Conservation (phyloP, 2,113 vertebrate species). For the Polypterus senegalus region DNA sequence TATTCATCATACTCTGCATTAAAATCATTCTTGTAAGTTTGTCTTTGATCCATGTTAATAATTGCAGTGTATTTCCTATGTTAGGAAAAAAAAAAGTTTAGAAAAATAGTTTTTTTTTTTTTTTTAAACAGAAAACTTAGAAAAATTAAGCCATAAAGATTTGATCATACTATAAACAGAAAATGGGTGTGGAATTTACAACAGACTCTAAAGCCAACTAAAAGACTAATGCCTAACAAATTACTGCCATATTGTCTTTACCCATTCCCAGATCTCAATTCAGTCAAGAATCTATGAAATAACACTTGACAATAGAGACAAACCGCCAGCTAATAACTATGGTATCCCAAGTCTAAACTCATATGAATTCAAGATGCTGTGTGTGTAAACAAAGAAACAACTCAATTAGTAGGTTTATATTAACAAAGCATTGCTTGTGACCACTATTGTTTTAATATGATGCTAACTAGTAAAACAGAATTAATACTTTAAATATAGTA, state of each 20-base stretch:
- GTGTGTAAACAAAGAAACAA: no score
- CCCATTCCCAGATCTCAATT: not conserved
- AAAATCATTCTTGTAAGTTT: conserved; percentile 77
- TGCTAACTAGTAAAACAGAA: no score
- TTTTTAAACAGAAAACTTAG: not conserved
- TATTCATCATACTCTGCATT: conserved; percentile 81
- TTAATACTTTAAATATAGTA: no score
- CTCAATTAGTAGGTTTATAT: no score
- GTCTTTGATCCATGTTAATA: conserved; percentile 64
- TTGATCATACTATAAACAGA: conserved; percentile 7
- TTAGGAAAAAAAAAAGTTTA: conserved; percentile 1
- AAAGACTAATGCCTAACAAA: not conserved
- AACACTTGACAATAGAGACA: no score
- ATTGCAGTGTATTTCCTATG: conserved; percentile 66
- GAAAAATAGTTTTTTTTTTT: not conserved
- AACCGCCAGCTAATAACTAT: no score
- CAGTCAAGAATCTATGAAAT: no score
- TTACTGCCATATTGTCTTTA: conserved; percentile 13
- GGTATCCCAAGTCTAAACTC: no score
- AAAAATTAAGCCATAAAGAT: conserved; percentile 1
- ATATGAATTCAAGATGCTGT: no score
- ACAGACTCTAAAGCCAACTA: not conserved
- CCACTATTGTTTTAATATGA: no score
- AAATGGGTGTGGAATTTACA: not conserved
- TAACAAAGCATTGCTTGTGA: no score